These are phyloP conservation scores for Cisticola juncidis DNA, from an alignment of 2,113 vertebrate genomes.

Conservation along the genomic window DNA sequence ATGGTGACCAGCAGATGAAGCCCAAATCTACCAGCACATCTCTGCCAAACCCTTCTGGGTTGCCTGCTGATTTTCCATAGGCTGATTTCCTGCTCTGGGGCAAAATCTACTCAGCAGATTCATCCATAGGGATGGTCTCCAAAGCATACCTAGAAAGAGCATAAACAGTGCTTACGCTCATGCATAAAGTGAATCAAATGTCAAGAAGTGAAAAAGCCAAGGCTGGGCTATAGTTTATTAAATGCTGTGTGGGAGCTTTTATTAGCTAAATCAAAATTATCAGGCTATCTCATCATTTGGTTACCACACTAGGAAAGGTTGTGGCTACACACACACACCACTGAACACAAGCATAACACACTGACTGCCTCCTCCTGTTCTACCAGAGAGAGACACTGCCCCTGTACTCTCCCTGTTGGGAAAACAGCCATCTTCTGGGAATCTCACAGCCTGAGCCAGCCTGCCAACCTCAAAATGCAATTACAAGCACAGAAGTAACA, in stretches of 20 bases:
- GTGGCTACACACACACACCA: not conserved
- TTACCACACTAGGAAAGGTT: not conserved
- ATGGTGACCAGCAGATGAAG: not conserved
- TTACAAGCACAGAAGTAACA: not conserved
- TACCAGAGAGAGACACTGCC: not conserved
- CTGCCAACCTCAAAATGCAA: not conserved
- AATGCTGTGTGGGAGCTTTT: not conserved
- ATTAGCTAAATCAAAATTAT: not conserved
- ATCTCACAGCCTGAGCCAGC: not conserved
- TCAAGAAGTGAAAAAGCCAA: not conserved
- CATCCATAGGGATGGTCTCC: not conserved
- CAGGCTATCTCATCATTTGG: not conserved
- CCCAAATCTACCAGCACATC: not conserved
- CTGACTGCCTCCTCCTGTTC: not conserved
- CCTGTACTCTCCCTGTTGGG: not conserved
- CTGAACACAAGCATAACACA: accelerated
- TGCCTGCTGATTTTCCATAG: not conserved
- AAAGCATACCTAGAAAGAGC: not conserved
- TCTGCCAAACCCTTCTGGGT: not conserved
- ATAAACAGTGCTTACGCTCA: not conserved
- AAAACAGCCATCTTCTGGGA: not conserved
- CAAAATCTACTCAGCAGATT: not conserved
- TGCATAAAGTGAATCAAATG: not conserved
- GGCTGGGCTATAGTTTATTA: not conserved
- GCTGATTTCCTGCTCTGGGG: not conserved